Evolutionary conservation across 2,888 invertebrate genomes (phyloP), one percentile per base, ranked within the genome.

Genomic region (Drosophila setosimentum): DNA sequence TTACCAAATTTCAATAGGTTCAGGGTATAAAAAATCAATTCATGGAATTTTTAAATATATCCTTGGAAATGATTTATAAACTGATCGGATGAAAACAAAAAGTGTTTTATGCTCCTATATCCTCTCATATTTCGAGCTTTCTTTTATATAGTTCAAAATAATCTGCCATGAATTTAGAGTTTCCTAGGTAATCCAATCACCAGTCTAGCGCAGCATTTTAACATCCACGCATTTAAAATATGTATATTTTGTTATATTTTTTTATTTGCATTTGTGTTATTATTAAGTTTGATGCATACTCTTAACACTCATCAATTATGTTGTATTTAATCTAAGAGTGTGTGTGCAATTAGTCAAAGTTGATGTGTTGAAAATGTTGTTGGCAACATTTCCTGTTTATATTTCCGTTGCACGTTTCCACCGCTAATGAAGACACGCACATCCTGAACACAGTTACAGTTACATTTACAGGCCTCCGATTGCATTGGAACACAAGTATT

Each of bases 361-460:
- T 73, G 66, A 69, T 73, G 80, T 80, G 89, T 76, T 83, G 78
- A 76, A 83, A 79, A 70, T 81, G 78, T 75, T 87, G 86, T 64
- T 85, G 78, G 75, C 66, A 77, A 77, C 74, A 76, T 73, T 78
- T 90, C 88, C 90, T 82, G 80, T 78, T 86, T 73, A 76, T 80
- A 80, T 83, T 88, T 90, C 87, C 90, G 90, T 37, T 74, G 77
- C 72, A 60, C 70, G 76, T 88, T 90, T 81, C 88, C 90, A 69
- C 62, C 50, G 70, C 40, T 75, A 62, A 69, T 78, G 69, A 62
- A 69, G 53, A 68, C 85, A 84, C 89, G 85, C 84, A 89, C 85
- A 79, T 76, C 74, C 77, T 71, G 68, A 11, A 24, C 50, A 40
- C 18, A 50, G 27, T 54, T 40, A 30, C 32, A 45, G 35, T 35